Evolutionary conservation across 2,888 invertebrate genomes (phyloP).

Genomic region (Drosophila buzzatii): DNA sequence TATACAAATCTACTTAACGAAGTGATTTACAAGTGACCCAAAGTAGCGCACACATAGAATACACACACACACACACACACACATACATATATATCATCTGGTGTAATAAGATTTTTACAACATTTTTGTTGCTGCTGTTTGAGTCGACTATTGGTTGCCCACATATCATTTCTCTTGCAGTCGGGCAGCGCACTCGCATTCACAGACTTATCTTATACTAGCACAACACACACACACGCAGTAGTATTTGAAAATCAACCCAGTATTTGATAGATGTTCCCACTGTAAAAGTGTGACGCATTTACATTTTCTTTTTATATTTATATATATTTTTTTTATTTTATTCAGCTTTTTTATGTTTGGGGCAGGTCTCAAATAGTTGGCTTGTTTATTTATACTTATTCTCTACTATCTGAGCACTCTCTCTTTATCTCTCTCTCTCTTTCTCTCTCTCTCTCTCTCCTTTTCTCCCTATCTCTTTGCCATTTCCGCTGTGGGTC

Average conservation of each 20-base stretch:
- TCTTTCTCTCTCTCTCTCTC: conserved; percentile 21
- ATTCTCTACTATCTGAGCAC: conserved; percentile 34
- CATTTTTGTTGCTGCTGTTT: conserved; percentile 25
- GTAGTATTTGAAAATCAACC: conserved; percentile 54
- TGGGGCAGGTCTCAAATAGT: conserved; percentile 43
- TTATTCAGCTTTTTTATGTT: conserved; percentile 46
- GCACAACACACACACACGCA: conserved; percentile 18
- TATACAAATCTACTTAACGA: conserved; percentile 72
- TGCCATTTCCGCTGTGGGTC: conserved; percentile 33
- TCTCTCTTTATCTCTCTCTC: conserved; percentile 25
- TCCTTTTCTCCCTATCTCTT: not conserved
- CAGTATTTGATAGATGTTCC: conserved; percentile 74
- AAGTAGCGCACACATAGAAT: conserved; percentile 22
- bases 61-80: conserved; percentile 7
- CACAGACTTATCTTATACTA: conserved; percentile 50
- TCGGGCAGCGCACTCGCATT: conserved; percentile 38
- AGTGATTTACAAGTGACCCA: conserved; percentile 52
- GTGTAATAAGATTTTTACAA: conserved; percentile 70
- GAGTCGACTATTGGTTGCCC: conserved; percentile 30
- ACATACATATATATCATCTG: conserved; percentile 27
- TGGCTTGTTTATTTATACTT: conserved; percentile 65
- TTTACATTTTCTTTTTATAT: conserved; percentile 58
- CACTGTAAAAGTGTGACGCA: conserved; percentile 69
- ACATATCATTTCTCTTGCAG: conserved; percentile 60
- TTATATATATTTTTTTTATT: conserved; percentile 30